A percentile compares a stretch with the other conserved stretches of the same genome.
These are phyloP conservation scores for Laupala kohalensis DNA, from an alignment of 1,140 invertebrate species.

Conservation along the genomic window DNA sequence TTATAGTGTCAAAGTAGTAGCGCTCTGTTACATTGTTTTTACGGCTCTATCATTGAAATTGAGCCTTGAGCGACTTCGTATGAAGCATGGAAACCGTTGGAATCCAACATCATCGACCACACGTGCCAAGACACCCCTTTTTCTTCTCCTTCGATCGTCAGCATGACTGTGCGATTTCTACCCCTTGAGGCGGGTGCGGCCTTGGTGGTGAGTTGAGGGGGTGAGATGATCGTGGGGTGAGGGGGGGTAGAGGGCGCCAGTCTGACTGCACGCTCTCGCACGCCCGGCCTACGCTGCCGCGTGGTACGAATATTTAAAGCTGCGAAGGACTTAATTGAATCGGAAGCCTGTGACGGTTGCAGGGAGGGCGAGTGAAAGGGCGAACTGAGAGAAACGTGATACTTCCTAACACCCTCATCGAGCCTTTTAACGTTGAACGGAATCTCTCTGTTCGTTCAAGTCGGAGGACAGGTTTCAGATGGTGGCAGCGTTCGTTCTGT, in stretches of 20 bases:
- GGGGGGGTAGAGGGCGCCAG: not conserved
- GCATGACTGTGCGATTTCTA: not conserved
- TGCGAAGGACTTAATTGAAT: not conserved
- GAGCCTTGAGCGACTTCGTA: too few relatives aligned
- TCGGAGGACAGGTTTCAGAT: too few relatives aligned
- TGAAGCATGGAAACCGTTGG: too few relatives aligned
- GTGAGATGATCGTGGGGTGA: too few relatives aligned
- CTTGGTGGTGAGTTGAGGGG: too few relatives aligned
- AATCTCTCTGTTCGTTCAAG: not conserved
- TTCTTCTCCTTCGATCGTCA: not conserved
- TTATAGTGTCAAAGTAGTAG: too few relatives aligned
- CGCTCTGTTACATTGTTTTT: too few relatives aligned
- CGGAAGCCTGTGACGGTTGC: not conserved
- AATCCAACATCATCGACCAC: too few relatives aligned
- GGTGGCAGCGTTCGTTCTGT: not conserved
- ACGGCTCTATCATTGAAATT: too few relatives aligned
- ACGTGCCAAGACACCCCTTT: too few relatives aligned
- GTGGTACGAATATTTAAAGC: not conserved
- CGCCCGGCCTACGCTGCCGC: too few relatives aligned
- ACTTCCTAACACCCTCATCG: not conserved
- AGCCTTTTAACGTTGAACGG: not conserved
- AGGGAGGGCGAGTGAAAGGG: not conserved
- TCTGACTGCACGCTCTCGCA: not conserved
- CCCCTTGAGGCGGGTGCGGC: too few relatives aligned
- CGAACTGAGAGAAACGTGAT: not conserved